These are phyloP conservation scores for Alentia gelatinosa DNA, from an alignment of 2,888 invertebrate genomes.

Conservation along the genomic window DNA sequence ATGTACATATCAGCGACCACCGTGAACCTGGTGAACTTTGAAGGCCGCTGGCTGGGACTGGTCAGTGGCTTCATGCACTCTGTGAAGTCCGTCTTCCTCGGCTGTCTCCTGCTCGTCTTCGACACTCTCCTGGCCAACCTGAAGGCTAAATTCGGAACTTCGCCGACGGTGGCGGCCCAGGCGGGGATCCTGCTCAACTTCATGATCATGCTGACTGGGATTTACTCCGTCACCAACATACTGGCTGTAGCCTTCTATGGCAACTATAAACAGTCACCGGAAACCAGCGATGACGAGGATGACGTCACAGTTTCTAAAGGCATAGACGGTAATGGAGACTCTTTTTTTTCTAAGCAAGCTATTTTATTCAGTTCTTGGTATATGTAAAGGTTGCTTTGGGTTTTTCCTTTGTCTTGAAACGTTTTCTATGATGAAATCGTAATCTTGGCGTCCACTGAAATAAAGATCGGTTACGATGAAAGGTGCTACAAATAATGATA, in stretches of 20 bases:
- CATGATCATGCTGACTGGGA: neutral
- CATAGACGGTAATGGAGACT: neutral
- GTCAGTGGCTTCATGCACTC: conserved; percentile 51
- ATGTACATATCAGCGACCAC: conserved; percentile 50
- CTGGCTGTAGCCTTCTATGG: conserved; percentile 12
- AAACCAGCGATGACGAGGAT: neutral
- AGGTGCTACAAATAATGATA: no score
- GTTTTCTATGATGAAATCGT: no score
- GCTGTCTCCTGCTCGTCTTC: neutral
- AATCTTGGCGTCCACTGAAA: no score
- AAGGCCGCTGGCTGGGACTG: conserved; percentile 25
- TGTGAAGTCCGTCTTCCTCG: neutral
- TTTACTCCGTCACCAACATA: neutral
- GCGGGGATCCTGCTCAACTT: neutral
- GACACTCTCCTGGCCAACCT: neutral
- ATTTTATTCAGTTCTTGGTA: no score
- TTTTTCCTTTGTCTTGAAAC: no score
- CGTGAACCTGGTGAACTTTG: conserved; percentile 39
- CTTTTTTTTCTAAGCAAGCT: no score
- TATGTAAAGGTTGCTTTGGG: no score
- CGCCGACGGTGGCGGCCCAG: neutral
- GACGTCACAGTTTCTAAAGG: neutral
- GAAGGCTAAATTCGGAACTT: neutral
- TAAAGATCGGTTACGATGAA: no score
- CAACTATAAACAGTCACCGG: neutral